Evolutionary conservation across 1,140 invertebrate genomes (phyloP).

Genomic region (Diabrotica undecimpunctata): DNA sequence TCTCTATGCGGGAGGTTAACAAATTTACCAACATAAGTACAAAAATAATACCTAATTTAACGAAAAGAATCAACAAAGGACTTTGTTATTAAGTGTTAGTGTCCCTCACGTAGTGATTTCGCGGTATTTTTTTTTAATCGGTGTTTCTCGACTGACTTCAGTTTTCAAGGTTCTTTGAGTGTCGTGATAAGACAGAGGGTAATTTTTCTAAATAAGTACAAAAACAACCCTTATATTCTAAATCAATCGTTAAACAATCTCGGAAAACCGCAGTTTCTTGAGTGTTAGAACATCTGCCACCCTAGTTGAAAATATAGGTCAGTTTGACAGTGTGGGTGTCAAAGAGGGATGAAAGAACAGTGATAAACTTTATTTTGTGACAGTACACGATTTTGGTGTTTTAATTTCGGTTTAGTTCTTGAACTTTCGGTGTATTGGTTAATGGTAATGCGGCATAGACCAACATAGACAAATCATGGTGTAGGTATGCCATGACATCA

Average conservation of each 20-base stretch:
- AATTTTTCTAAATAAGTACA: too few relatives aligned
- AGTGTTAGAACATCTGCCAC: not conserved
- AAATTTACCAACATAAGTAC: constrained; percentile 29
- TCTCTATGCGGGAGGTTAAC: constrained; percentile 38
- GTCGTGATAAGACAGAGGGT: too few relatives aligned
- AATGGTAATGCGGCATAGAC: constrained; percentile 25
- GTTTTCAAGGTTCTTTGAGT: too few relatives aligned
- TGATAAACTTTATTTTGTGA: not conserved
- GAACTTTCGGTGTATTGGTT: too few relatives aligned
- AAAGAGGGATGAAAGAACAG: not conserved
- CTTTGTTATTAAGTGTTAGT: constrained; percentile 5
- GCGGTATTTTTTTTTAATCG: not conserved
- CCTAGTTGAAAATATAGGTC: not conserved
- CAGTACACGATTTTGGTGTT: not conserved
- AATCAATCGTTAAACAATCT: too few relatives aligned
- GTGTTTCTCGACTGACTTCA: too few relatives aligned
- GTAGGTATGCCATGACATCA: constrained; percentile 45
- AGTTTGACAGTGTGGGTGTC: not conserved
- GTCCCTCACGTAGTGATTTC: not conserved
- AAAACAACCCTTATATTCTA: too few relatives aligned
- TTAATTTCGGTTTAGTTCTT: not conserved
- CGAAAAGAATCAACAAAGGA: not conserved
- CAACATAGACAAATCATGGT: constrained; percentile 39
- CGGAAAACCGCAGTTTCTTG: too few relatives aligned
- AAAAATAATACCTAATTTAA: constrained; percentile 20